Evolutionary conservation across 2,888 invertebrate species (phyloP).

Genomic region (Priocnemis perturbator): DNA sequence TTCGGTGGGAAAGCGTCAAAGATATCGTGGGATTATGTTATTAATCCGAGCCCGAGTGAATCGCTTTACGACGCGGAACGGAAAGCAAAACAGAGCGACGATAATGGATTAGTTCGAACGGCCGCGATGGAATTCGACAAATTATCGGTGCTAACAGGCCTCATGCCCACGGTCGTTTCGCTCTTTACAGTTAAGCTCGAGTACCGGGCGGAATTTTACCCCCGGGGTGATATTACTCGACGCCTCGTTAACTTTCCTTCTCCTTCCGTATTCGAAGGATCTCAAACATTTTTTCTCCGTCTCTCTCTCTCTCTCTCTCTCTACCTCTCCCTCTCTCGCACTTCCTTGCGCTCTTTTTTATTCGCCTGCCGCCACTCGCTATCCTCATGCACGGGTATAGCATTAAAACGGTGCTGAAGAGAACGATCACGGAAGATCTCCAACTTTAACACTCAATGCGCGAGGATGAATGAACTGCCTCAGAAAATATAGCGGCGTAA

Average conservation of each 20-base stretch:
- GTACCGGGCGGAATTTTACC: conserved; percentile 26
- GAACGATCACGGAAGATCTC: too few relatives aligned
- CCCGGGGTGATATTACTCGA: conserved; percentile 39
- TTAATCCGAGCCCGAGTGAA: conserved; percentile 25
- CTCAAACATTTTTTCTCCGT: conserved; percentile 6
- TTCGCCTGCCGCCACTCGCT: not conserved
- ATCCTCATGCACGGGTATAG: too few relatives aligned
- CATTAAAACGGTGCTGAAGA: too few relatives aligned
- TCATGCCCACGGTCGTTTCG: conserved; percentile 20
- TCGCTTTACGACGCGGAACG: conserved; percentile 11
- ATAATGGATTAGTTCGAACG: conserved; percentile 30
- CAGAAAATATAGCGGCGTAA: too few relatives aligned
- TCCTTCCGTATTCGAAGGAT: conserved; percentile 15
- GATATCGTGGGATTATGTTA: conserved; percentile 12
- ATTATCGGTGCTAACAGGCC: conserved; percentile 38
- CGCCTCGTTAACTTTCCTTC: conserved; percentile 44
- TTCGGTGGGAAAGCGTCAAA: conserved; percentile 10
- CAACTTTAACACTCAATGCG: too few relatives aligned
- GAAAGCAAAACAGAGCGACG: conserved; percentile 18
- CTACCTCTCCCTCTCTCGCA: conserved; percentile 14
- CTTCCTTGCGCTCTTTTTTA: conserved; percentile 1
- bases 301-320: conserved; percentile 1
- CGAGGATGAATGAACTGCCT: too few relatives aligned
- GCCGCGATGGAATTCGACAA: conserved; percentile 24
- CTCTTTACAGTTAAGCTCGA: conserved; percentile 14